Conservation (phyloP, 1,140 invertebrate genomes). For the Tigriopus japonicus region DNA sequence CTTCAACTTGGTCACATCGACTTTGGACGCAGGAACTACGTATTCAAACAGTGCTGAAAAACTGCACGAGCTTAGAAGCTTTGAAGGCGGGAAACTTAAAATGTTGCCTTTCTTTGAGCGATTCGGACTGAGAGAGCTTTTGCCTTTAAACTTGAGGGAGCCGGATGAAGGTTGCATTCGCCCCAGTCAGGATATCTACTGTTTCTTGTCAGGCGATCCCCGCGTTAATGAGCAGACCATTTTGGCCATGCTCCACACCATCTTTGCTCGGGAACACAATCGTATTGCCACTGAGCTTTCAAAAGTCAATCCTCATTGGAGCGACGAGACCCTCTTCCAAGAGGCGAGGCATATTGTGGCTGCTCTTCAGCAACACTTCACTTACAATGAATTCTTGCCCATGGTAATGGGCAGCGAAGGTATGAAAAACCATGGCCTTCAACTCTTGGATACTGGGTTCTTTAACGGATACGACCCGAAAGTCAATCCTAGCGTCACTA, state of each 20-base stretch:
- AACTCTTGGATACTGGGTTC: constrained; percentile 33
- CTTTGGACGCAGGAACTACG: constrained; percentile 32
- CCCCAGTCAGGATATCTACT: constrained; percentile 52
- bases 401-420: constrained; percentile 75
- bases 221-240: constrained; percentile 64
- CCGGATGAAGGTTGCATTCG: constrained; percentile 78
- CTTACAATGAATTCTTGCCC: constrained; percentile 84
- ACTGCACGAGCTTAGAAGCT: constrained; percentile 28
- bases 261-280: constrained; percentile 28
- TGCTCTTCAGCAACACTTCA: constrained; percentile 77
- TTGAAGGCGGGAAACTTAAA: constrained; percentile 28
- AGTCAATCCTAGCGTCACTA: constrained; percentile 26
- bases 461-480: constrained; percentile 61
- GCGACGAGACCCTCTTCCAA: constrained; percentile 63
- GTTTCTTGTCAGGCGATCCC: constrained; percentile 42
- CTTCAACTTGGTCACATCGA: constrained; percentile 30
- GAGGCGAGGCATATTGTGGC: constrained; percentile 61
- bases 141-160: constrained; percentile 66
- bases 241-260: constrained; percentile 20
- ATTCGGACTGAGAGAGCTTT: constrained; percentile 67
- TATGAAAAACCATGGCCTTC: constrained; percentile 47
- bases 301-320: constrained; percentile 59
- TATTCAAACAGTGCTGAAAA: constrained; percentile 30
- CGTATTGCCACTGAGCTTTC: constrained; percentile 17
- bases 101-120: constrained; percentile 45